These are phyloP conservation scores for Chamaetylas fuelleborni DNA, from an alignment of 2,113 vertebrate species.

Conservation along the genomic window DNA sequence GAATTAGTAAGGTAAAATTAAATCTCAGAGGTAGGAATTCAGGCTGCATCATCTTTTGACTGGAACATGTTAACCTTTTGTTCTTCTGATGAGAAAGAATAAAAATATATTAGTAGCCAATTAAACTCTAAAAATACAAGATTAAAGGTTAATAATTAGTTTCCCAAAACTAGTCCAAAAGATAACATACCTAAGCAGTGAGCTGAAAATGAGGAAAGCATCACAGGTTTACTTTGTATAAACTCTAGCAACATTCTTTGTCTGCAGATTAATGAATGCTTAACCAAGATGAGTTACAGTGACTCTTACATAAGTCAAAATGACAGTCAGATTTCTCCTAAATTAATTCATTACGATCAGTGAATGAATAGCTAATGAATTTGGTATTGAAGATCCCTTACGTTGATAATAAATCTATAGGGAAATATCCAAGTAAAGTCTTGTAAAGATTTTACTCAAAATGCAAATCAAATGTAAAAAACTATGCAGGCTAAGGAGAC, in stretches of 20 bases:
- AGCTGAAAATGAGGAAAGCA: not conserved
- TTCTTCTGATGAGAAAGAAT: not conserved
- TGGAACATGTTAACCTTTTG: not conserved
- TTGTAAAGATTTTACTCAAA: not conserved
- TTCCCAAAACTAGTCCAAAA: not conserved
- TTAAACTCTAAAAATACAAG: not conserved
- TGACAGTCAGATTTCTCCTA: not conserved
- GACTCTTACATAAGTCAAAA: not conserved
- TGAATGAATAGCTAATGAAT: slow-evolving; percentile 37
- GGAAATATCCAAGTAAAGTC: not conserved
- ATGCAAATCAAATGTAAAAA: not conserved
- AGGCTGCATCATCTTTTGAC: not conserved
- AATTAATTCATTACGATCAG: slow-evolving; percentile 18
- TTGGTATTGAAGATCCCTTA: not conserved
- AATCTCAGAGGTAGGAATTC: not conserved
- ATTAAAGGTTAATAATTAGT: not conserved
- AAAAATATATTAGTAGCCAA: not conserved
- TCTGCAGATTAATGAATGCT: slow-evolving; percentile 38
- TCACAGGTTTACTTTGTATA: not conserved
- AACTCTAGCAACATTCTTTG: not conserved
- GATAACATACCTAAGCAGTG: too few relatives aligned
- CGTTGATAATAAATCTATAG: not conserved
- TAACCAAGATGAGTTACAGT: slow-evolving; percentile 16
- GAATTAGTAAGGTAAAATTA: not conserved
- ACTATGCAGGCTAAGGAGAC: not conserved